Base-by-base conservation (phyloP, 1,140 invertebrate species). In the Manduca sexta region DNA sequence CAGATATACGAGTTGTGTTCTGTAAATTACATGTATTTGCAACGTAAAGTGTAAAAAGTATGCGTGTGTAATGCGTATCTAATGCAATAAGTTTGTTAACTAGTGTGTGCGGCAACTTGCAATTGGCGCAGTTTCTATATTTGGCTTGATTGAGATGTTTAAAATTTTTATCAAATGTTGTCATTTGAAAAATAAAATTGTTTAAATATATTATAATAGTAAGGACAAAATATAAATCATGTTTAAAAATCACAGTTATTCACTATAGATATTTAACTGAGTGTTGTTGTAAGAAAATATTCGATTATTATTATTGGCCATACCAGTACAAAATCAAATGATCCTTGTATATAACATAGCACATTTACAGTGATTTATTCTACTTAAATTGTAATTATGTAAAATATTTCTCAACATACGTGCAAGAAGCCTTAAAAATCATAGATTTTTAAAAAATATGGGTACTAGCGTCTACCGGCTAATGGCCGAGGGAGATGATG, bases 391-490 rank as follows among this genome's bases (percentile, higher is more conserved):
- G 74, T 80, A 82, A 77, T 80, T 78, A 79, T 81, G 78, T 82
- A 84, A 78, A 74, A 75, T 79, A 82, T 74, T 60, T 80, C 63
- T 72, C 67, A 72, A 75, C 55, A 69, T 81, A 81, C 72, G 65
- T 76, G 69, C 74, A 82, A 78, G 64, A 78, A 77, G 78, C 81
- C 81, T 84, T 84, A 82, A 84, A 84, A 84, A 82, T 84, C 80
- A 69, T 78, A 82, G 78, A 84, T 82, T 84, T 84, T 84, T 80
- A 79, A 82, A n/a, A 61, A 60, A 66, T 56, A 74, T 80, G 76
- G 76, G 73, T 80, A 80, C 76, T 80, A 81, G 72, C 68, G 71
- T 72, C 76, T 71, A 71, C 62, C 60, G 74, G 69, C 61, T 64
- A 53, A 61, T 55, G 75, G 69, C 62, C 69, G 65, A 64, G 58